phyloP scores from a whole-genome alignment of 2,113 vertebrate species.

The Halichoeres trimaculatus region DNA sequence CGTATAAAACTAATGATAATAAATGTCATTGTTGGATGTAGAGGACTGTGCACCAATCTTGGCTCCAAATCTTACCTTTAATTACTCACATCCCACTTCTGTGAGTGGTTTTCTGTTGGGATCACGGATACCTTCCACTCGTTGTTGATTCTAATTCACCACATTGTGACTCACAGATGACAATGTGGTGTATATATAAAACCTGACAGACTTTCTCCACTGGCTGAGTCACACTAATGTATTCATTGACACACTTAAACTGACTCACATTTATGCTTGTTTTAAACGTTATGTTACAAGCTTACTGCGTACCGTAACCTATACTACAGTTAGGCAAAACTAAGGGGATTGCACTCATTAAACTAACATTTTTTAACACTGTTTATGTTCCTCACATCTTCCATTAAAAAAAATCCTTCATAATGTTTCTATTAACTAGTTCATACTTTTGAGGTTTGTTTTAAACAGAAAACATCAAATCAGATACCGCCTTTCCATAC shows the following conservation, averaged over 20 bases:
- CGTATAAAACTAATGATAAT: not conserved
- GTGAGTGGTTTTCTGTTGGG: not conserved
- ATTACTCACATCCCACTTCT: constrained; percentile 18
- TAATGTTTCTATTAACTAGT: no score
- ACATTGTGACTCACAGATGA: constrained; percentile 52
- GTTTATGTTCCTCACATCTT: no score
- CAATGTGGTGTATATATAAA: constrained; percentile 29
- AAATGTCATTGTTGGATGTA: not conserved
- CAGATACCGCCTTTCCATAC: no score
- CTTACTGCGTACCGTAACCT: not conserved
- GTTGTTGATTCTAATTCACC: constrained; percentile 35
- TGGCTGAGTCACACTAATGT: constrained; percentile 43
- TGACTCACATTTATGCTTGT: constrained; percentile 1
- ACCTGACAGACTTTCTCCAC: constrained; percentile 34
- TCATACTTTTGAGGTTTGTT: no score
- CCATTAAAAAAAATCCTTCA: no score
- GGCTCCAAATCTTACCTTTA: not conserved
- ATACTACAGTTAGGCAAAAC: not conserved
- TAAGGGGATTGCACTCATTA: not conserved
- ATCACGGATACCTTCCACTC: constrained; percentile 20
- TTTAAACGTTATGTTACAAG: not conserved
- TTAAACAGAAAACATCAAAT: no score
- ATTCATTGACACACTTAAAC: constrained; percentile 29
- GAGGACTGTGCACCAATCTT: not conserved
- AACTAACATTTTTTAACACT: not conserved